A percentile compares a stretch with the other conserved stretches of the same genome.
Evolutionary conservation across 2,888 invertebrate species (phyloP).

Genomic region (Trachelus tabidus): DNA sequence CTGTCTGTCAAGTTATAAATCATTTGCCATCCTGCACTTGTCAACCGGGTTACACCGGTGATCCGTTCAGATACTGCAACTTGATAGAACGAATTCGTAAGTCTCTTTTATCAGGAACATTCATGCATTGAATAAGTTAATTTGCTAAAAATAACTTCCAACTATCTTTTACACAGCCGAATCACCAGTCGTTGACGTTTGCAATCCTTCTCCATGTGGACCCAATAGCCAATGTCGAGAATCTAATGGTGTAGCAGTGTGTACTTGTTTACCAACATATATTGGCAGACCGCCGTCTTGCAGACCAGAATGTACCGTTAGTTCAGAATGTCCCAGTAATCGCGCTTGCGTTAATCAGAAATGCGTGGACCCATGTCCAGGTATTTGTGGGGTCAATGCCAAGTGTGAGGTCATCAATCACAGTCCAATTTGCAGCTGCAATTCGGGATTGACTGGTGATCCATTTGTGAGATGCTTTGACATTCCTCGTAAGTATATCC

Average conservation of each 20-base stretch:
- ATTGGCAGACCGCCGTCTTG: conserved; percentile 80
- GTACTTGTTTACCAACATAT: conserved; percentile 78
- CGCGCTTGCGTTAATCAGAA: conserved; percentile 81
- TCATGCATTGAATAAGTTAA: background rate
- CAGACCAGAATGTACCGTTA: conserved; percentile 81
- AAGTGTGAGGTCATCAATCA: conserved; percentile 71
- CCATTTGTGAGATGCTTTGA: conserved; percentile 66
- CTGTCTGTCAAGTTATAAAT: conserved; percentile 75
- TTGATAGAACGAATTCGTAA: conserved; percentile 69
- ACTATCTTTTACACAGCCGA: conserved; percentile 36
- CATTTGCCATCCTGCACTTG: conserved; percentile 76
- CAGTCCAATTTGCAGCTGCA: conserved; percentile 71
- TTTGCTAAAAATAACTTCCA: background rate
- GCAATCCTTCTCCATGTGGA: conserved; percentile 81
- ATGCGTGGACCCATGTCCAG: conserved; percentile 77
- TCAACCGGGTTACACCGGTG: conserved; percentile 72
- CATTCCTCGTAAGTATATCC: conserved; percentile 14
- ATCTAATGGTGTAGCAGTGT: conserved; percentile 75
- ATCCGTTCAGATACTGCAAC: conserved; percentile 75
- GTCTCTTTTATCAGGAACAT: conserved; percentile 32
- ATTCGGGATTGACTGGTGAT: conserved; percentile 68
- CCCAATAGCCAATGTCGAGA: conserved; percentile 77
- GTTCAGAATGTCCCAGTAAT: conserved; percentile 76
- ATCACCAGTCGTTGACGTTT: conserved; percentile 69
- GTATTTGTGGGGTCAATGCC: conserved; percentile 70